These are phyloP conservation scores for Sphaeridia pumilis DNA, from an alignment of 2,888 invertebrate species.

Conservation along the genomic window DNA sequence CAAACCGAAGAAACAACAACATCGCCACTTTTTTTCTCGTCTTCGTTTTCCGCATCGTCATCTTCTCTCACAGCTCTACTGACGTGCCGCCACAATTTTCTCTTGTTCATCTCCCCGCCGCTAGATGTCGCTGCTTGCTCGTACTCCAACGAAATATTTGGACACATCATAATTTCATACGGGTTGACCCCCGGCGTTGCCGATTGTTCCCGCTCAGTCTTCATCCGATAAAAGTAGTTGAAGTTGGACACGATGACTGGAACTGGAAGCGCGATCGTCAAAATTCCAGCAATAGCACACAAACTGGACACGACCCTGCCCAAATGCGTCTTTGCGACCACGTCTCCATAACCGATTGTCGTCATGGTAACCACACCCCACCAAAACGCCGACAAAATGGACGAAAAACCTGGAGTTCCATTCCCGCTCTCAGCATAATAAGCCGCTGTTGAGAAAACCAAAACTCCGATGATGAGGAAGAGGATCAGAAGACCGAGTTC, in stretches of 20 bases:
- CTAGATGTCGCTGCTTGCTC: not conserved
- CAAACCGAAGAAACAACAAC: too few species aligned
- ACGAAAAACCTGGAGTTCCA: conserved; percentile 8
- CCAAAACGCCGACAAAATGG: conserved; percentile 25
- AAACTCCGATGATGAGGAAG: conserved; percentile 25
- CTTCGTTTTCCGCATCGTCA: too few species aligned
- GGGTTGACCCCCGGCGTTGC: conserved; percentile 10
- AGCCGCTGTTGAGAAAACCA: conserved; percentile 25
- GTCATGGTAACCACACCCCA: conserved; percentile 31
- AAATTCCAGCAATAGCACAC: conserved; percentile 27
- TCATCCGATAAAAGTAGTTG: conserved; percentile 28
- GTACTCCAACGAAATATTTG: conserved; percentile 10
- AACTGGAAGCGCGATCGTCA: conserved; percentile 26
- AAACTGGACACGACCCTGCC: conserved; percentile 22
- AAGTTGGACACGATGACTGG: conserved; percentile 33
- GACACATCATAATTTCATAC: conserved; percentile 12
- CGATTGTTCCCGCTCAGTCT: conserved; percentile 14
- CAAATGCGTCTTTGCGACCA: conserved; percentile 11
- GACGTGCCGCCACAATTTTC: not conserved
- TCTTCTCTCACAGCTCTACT: not conserved
- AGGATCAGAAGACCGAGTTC: conserved; percentile 28
- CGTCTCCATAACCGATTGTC: conserved; percentile 24
- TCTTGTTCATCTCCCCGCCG: not conserved
- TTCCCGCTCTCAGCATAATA: conserved; percentile 16
- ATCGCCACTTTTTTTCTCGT: too few species aligned